Percentiles rank a stretch among this genome's conserved stretches.
Conservation (phyloP, 1,140 invertebrate species). For the Drosophila bifasciata region DNA sequence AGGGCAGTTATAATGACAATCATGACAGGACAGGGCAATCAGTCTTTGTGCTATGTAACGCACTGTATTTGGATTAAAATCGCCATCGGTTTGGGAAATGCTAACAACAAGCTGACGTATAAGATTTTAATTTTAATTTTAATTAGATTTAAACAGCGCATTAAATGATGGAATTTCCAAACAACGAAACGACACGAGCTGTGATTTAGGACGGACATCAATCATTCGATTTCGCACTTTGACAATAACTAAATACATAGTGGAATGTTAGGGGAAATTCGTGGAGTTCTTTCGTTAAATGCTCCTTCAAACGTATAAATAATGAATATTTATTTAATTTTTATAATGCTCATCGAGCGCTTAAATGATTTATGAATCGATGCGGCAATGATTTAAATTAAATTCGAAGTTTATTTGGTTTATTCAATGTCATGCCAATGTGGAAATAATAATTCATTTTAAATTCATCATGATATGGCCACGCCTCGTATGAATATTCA, state of each 20-base stretch:
- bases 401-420: slow-evolving; percentile 42
- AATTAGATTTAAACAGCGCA: slow-evolving; percentile 29
- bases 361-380: slow-evolving; percentile 48
- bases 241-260: too few species aligned
- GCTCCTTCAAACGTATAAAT: slow-evolving; percentile 34
- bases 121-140: slow-evolving; percentile 31
- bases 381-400: slow-evolving; percentile 39
- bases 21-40: too few species aligned
- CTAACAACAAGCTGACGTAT: slow-evolving; percentile 13
- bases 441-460: slow-evolving; percentile 39
- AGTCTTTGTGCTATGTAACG: neutral
- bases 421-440: slow-evolving; percentile 31
- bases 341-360: slow-evolving; percentile 3
- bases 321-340: slow-evolving; percentile 32
- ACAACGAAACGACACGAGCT: neutral
- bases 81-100: neutral
- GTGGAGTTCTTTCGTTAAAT: slow-evolving; percentile 5
- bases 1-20: too few species aligned
- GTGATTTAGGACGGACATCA: slow-evolving; percentile 22
- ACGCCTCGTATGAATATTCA: too few species aligned
- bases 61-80: slow-evolving; percentile 7
- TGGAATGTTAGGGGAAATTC: too few species aligned
- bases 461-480: slow-evolving; percentile 36
- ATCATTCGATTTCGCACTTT: neutral
- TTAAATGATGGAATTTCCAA: slow-evolving; percentile 7